Conservation (phyloP, 2,888 invertebrate genomes). For the Scotopteryx bipunctaria region DNA sequence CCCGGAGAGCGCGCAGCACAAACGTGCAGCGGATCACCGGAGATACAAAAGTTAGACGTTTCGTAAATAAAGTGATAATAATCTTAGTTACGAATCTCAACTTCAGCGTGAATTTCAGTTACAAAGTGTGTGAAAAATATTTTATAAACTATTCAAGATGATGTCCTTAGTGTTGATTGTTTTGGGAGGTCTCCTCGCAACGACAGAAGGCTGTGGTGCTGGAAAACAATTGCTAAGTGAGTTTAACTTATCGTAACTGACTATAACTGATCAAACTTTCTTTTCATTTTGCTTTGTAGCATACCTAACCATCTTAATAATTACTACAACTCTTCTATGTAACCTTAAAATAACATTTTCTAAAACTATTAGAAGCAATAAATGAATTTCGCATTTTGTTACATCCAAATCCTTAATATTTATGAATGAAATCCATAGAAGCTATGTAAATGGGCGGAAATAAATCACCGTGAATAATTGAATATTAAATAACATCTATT, state of each 20-base stretch:
- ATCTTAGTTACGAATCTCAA: constrained; percentile 81
- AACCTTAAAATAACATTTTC: background rate
- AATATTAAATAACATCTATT: constrained; percentile 27
- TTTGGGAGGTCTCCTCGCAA: constrained; percentile 72
- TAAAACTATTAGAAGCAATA: background rate
- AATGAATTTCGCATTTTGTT: constrained; percentile 2
- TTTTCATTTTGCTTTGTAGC: no score
- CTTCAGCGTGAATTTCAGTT: constrained; percentile 68
- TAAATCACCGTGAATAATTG: constrained; percentile 36
- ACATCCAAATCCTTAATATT: constrained; percentile 10
- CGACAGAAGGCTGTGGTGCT: constrained; percentile 75
- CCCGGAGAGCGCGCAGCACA: constrained; percentile 80
- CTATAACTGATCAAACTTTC: no score
- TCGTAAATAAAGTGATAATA: constrained; percentile 77
- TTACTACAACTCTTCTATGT: no score
- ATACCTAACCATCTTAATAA: background rate
- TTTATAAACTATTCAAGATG: constrained; percentile 69
- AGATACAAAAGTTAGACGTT: constrained; percentile 68
- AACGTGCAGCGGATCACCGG: constrained; percentile 78
- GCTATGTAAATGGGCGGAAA: constrained; percentile 6
- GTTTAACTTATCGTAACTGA: no score
- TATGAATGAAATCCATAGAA: constrained; percentile 32
- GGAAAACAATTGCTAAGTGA: constrained; percentile 79
- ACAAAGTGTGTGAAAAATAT: constrained; percentile 64
- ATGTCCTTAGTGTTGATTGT: constrained; percentile 81